Evolutionary conservation across 2,797 vertebrate species (phyloP).

Genomic region (Adrianichthys oophorus): DNA sequence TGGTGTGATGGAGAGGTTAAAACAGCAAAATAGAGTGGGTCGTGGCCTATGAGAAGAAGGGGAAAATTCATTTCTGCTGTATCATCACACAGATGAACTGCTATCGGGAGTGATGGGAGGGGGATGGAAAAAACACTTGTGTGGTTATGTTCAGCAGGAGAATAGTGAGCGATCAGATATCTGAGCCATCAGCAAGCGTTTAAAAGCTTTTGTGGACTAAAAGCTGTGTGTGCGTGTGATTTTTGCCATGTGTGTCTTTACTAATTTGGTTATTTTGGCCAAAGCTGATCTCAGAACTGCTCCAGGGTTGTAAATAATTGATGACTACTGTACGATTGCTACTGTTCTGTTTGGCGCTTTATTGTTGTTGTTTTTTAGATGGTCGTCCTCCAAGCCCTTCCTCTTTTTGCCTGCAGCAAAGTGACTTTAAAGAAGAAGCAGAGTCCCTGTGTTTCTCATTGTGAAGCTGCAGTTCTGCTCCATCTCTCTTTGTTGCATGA

Average conservation of each 20-base stretch:
- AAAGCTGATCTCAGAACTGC: conserved; percentile 41
- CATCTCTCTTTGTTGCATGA: conserved; percentile 26
- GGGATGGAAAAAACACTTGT: conserved; percentile 23
- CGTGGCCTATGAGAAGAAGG: conserved; percentile 5
- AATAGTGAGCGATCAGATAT: conserved; percentile 52
- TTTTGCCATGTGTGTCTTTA: conserved; percentile 31
- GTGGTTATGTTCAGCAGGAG: conserved; percentile 42
- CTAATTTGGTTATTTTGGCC: conserved; percentile 65
- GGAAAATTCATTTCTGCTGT: conserved; percentile 21
- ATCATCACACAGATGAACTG: conserved; percentile 25
- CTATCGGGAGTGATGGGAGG: conserved; percentile 1
- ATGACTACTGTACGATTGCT: conserved; percentile 35
- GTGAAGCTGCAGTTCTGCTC: conserved; percentile 8
- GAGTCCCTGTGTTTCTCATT: background rate
- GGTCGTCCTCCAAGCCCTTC: background rate
- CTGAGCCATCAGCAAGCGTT: conserved; percentile 53
- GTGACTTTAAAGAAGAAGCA: background rate
- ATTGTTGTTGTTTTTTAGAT: conserved; percentile 1
- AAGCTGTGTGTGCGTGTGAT: conserved; percentile 36
- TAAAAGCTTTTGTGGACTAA: conserved; percentile 54
- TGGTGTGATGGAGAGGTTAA: conserved; percentile 17
- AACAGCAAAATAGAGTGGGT: conserved; percentile 13
- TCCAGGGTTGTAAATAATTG: conserved; percentile 34
- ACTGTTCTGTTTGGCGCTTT: conserved; percentile 7
- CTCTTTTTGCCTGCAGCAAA: background rate